phyloP scores from a whole-genome alignment of 2,888 invertebrate species.

The Osmoderma eremita region DNA sequence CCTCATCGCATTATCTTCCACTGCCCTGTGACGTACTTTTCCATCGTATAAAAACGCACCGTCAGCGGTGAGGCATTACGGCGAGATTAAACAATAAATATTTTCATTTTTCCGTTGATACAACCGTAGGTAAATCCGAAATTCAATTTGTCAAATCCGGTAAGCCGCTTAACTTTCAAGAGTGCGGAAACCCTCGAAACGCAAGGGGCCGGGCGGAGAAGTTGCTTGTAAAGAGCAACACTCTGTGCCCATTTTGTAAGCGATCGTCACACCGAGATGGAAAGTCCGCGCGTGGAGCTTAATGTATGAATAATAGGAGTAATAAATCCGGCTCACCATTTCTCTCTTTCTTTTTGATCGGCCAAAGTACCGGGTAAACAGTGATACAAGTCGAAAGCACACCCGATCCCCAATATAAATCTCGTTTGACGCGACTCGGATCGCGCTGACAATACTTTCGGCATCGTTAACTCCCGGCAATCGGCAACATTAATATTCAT shows the following conservation, averaged over 20 bases:
- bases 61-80: conserved; percentile 30
- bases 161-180: conserved; percentile 42
- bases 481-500: conserved; percentile 6
- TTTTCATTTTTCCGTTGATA: conserved; percentile 39
- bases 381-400: conserved; percentile 24
- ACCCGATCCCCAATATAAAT: not conserved
- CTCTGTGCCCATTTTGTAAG: not conserved
- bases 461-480: too few species aligned
- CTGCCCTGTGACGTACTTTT: too few species aligned
- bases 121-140: conserved; percentile 39
- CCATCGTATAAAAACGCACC: conserved; percentile 12
- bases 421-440: not conserved
- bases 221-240: conserved; percentile 7
- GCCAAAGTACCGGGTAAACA: conserved; percentile 31
- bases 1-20: too few species aligned
- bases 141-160: conserved; percentile 43
- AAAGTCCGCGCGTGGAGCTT: conserved; percentile 26
- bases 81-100: conserved; percentile 38
- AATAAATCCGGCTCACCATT: conserved; percentile 41
- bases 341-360: conserved; percentile 35
- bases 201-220: not conserved
- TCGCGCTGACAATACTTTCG: not conserved
- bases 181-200: not conserved
- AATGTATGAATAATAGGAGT: conserved; percentile 42
- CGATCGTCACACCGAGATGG: not conserved